Percentiles rank a stretch among this genome's conserved stretches.
These are phyloP conservation scores for Nannobrachium achirus DNA, from an alignment of 2,113 vertebrate genomes.

Conservation along the genomic window DNA sequence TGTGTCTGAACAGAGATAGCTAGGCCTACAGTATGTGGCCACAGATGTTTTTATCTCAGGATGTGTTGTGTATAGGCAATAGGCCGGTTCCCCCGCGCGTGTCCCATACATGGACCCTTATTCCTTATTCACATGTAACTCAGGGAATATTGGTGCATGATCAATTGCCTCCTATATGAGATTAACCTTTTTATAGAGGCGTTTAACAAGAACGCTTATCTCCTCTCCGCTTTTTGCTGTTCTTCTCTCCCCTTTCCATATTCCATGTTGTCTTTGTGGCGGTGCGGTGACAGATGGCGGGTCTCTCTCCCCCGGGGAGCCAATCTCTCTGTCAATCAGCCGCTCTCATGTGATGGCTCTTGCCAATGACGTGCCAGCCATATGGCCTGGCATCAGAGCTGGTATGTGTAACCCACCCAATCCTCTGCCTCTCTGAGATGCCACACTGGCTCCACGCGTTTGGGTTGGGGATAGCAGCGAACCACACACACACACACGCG, in stretches of 20 bases:
- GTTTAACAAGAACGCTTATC: constrained; percentile 58
- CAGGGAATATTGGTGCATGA: too few relatives aligned
- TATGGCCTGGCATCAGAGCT: constrained; percentile 99
- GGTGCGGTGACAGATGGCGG: constrained; percentile 94
- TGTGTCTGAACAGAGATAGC: constrained; percentile 22
- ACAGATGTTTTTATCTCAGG: too few relatives aligned
- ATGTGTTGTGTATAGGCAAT: too few relatives aligned
- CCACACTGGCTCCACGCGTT: constrained; percentile 91
- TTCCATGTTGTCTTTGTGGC: constrained; percentile 73
- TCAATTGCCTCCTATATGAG: constrained; percentile 39
- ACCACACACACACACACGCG: constrained; percentile 32
- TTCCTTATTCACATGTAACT: too few relatives aligned
- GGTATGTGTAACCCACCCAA: constrained; percentile 91
- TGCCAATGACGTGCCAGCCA: constrained; percentile 99
- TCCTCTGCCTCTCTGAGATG: constrained; percentile 92
- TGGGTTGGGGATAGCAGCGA: constrained; percentile 74
- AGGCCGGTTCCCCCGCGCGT: too few relatives aligned
- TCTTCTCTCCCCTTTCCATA: constrained; percentile 71
- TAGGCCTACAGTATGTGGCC: too few relatives aligned
- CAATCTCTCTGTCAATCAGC: constrained; percentile 99
- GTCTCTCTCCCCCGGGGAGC: constrained; percentile 94
- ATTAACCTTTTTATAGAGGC: constrained; percentile 68
- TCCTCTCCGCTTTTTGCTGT: constrained; percentile 43
- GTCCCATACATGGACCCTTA: too few relatives aligned
- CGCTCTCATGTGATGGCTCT: constrained; percentile 99